Percentiles rank a stretch among this genome's conserved stretches.
Conservation (phyloP, 1,140 invertebrate species). For the Diuraphis noxia region DNA sequence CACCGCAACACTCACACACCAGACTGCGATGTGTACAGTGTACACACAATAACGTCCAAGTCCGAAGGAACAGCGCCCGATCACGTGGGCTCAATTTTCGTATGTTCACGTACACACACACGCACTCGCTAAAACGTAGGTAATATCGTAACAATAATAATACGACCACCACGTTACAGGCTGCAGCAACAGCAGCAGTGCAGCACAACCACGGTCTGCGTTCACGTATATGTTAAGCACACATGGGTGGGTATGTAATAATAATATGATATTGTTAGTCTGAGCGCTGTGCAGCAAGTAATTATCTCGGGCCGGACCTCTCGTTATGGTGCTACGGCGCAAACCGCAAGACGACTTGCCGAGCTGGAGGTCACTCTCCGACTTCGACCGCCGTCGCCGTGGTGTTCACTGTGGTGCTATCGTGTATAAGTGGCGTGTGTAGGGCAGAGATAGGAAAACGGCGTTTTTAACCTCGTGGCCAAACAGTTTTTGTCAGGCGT, state of each 20-base stretch:
- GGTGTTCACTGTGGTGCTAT: neutral
- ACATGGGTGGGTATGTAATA: neutral
- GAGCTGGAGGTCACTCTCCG: neutral
- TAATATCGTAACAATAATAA: neutral
- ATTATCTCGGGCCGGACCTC: neutral
- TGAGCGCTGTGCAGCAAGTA: neutral
- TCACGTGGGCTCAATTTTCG: conserved; percentile 35
- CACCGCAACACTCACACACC: no score
- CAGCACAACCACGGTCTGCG: neutral
- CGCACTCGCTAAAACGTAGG: neutral
- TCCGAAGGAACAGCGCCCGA: neutral
- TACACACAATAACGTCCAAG: neutral
- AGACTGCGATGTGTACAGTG: neutral
- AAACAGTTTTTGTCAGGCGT: conserved; percentile 35
- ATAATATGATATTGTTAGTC: neutral
- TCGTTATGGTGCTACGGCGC: conserved; percentile 2
- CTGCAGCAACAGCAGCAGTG: neutral
- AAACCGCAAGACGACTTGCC: conserved; percentile 43
- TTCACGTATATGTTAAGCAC: no score
- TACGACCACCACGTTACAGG: neutral
- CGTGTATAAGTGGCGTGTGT: neutral
- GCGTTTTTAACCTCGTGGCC: conserved; percentile 20
- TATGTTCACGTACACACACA: neutral
- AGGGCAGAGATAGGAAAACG: neutral
- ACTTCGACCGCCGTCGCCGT: neutral